phyloP scores from a whole-genome alignment of 2,797 vertebrate genomes.

The Bradypus variegatus region DNA sequence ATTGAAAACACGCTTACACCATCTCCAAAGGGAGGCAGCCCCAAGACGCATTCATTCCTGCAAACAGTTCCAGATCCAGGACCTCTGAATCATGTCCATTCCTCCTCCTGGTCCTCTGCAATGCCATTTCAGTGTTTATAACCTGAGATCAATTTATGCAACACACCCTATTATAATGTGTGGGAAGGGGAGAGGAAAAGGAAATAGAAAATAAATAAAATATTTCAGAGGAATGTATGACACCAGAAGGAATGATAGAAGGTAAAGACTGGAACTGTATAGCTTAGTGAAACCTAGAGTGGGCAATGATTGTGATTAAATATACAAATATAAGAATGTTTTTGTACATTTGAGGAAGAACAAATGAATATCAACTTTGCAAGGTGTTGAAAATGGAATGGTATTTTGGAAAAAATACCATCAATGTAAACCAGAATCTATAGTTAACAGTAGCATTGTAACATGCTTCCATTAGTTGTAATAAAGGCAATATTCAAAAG shows the following conservation, averaged over 20 bases:
- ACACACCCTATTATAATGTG: background rate
- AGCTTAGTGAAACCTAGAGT: no score
- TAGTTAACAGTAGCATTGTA: no score
- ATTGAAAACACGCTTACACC: background rate
- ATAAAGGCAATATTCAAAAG: no score
- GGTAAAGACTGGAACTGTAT: no score
- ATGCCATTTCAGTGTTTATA: background rate
- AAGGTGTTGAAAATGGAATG: no score
- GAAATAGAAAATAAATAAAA: background rate
- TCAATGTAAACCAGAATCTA: no score
- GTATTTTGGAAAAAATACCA: no score
- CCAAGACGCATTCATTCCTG: background rate
- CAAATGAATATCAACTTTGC: no score
- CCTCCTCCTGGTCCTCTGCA: background rate
- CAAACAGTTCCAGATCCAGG: background rate
- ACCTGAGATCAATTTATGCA: background rate
- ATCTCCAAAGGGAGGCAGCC: background rate
- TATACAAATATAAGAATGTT: no score
- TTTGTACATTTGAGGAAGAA: no score
- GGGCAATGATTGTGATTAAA: no score
- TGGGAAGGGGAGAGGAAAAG: background rate
- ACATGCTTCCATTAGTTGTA: no score
- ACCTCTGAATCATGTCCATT: accelerated
- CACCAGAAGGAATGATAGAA: background rate
- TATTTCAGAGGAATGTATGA: accelerated